Conservation (phyloP, 2,113 vertebrate genomes). For the Cromileptes altivelis region DNA sequence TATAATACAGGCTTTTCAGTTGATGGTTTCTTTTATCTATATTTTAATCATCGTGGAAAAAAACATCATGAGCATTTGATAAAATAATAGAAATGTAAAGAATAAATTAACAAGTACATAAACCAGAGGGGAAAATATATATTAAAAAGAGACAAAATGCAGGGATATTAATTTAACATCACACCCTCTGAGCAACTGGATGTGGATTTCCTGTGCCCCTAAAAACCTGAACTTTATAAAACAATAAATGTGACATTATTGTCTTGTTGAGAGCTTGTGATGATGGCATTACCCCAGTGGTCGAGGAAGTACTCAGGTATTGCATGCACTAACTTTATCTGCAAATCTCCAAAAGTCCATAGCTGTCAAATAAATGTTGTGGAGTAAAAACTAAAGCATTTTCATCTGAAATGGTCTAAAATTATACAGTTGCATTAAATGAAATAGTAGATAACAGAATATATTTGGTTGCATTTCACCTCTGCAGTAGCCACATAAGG, state of each 20-base stretch:
- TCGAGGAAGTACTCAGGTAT: not conserved
- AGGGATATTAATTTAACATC: not conserved
- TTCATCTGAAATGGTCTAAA: not conserved
- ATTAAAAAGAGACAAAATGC: not conserved
- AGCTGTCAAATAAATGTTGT: not conserved
- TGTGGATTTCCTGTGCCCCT: not conserved
- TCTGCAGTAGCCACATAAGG: not conserved
- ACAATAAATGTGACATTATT: not conserved
- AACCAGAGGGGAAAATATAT: not conserved
- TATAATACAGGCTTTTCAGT: slow-evolving; percentile 4
- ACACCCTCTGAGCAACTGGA: not conserved
- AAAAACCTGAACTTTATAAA: not conserved
- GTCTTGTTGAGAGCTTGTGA: not conserved
- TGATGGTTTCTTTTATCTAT: not conserved
- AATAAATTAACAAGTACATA: not conserved
- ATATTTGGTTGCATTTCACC: not conserved
- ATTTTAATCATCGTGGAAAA: no score
- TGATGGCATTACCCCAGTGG: not conserved
- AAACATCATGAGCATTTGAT: not conserved
- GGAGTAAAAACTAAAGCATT: not conserved
- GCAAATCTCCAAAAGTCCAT: not conserved
- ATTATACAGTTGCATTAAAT: not conserved
- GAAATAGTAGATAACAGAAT: not conserved
- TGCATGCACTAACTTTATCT: not conserved
- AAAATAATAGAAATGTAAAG: not conserved